Base-by-base conservation (phyloP, 1,140 invertebrate genomes). In the Formica selysi region DNA sequence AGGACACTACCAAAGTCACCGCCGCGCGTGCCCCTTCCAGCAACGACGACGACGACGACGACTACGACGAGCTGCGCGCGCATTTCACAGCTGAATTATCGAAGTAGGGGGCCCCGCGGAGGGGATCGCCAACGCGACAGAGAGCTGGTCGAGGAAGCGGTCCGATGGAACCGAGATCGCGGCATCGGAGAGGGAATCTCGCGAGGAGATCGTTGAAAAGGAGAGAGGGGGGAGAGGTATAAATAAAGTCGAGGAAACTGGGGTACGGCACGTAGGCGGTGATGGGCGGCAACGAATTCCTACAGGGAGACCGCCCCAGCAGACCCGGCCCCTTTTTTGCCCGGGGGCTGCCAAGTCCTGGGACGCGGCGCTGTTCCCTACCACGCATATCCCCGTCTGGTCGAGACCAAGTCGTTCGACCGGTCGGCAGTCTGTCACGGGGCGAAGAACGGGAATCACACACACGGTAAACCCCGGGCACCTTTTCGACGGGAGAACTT, bases 401-500 rank as follows among this genome's bases (percentile, higher is more conserved):
- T 90, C 86, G 71, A 87, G 79, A 87, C 74, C 78, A 89, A 92
- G 91, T 85, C 89, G 92, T 90, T 92, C 93, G 91, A 87, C 92
- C 92, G 87, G 91, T 92, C 93, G 94, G 92, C 94, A 95, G 95
- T 95, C 94, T 94, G 91, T 95, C 94, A 95, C 94, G 94, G 93
- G 92, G 94, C 93, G 93, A 95, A 95, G 93, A 95, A 93, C 94
- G 94, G 94, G 93, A 94, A 95, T 93, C 93, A 95, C 94, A 19
- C 48, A 51, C 48, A 51, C 48, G 48, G 93, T 92, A 91, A 95
- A 94, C 92, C 93, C 61, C 68, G 48, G 71, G 1, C 48, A 19
- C 86, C 67, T 89, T 83, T 86, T 61, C 90, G 73, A 85, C 54
- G 73, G 48, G 71, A 44, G 65, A 64, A 70, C n/a, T 76, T 90